Percentiles rank a stretch among this genome's conserved stretches.
Evolutionary conservation across 2,888 invertebrate species (phyloP).

Genomic region (Caenorhabditis wallacei): DNA sequence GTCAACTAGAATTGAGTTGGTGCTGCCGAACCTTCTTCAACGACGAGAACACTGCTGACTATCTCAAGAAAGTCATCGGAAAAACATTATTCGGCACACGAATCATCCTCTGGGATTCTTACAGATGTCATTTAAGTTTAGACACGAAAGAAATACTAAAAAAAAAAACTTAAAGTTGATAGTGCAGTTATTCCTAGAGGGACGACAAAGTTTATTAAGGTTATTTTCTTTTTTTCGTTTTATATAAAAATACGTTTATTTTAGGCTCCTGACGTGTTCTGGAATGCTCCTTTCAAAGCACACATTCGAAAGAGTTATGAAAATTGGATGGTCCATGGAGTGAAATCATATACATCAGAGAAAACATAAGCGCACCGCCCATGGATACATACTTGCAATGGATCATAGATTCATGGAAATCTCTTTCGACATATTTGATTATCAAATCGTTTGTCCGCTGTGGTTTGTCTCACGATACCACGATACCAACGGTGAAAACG

Average conservation of each 20-base stretch:
- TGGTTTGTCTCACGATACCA: too few species aligned
- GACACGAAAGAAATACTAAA: not conserved
- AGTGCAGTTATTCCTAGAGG: not conserved
- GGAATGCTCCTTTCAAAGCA: not conserved
- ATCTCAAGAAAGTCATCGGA: not conserved
- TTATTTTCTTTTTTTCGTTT: not conserved
- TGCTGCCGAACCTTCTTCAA: not conserved
- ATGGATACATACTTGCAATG: too few species aligned
- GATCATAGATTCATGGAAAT: too few species aligned
- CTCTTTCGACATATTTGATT: too few species aligned
- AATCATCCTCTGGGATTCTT: not conserved
- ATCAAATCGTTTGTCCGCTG: too few species aligned
- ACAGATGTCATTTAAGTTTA: not conserved
- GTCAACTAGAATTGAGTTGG: not conserved
- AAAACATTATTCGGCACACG: not conserved
- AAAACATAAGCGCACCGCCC: too few species aligned
- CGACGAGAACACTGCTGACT: not conserved
- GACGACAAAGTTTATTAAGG: not conserved
- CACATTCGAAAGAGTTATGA: not conserved
- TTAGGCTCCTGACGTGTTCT: not conserved
- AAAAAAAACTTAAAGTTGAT: not conserved
- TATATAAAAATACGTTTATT: not conserved
- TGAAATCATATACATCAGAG: not conserved
- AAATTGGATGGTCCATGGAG: constrained; percentile 6
- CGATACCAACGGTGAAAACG: too few species aligned